A percentile compares a stretch with the other conserved stretches of the same genome.
phyloP scores from a whole-genome alignment of 2,888 invertebrate genomes.

The Pilophorus perplexus region DNA sequence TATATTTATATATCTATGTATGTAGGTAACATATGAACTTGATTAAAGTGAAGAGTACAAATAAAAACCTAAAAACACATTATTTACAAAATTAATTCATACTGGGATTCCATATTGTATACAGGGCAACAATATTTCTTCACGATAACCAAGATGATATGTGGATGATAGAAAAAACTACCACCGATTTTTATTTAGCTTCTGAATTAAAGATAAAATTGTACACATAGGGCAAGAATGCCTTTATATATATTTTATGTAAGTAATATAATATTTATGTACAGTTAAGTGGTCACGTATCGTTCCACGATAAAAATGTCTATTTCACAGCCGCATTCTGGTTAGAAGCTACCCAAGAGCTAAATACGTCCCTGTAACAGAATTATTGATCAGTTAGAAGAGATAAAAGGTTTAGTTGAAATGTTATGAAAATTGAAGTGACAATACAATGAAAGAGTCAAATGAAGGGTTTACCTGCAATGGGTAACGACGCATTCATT shows the following conservation, averaged over 20 bases:
- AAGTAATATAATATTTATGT: slow-evolving; percentile 27
- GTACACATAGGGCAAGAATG: slow-evolving; percentile 39
- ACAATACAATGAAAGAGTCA: not conserved
- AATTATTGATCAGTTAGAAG: slow-evolving; percentile 3
- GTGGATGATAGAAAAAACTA: slow-evolving; percentile 42
- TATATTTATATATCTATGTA: slow-evolving; percentile 36
- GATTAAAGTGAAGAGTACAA: slow-evolving; percentile 45
- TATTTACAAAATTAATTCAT: slow-evolving; percentile 35
- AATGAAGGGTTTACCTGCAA: slow-evolving; percentile 86
- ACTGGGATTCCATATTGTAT: slow-evolving; percentile 21
- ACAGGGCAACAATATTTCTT: slow-evolving; percentile 36
- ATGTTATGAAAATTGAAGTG: not conserved
- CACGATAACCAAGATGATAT: slow-evolving; percentile 46
- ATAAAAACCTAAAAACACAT: not conserved
- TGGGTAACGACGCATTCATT: slow-evolving; percentile 95
- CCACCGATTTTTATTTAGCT: slow-evolving; percentile 41
- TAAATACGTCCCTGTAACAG: slow-evolving; percentile 77
- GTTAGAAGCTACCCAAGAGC: slow-evolving; percentile 83
- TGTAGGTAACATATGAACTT: slow-evolving; percentile 44
- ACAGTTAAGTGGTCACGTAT: slow-evolving; percentile 29
- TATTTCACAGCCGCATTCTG: slow-evolving; percentile 80
- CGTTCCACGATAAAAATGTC: slow-evolving; percentile 49
- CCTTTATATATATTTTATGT: slow-evolving; percentile 15
- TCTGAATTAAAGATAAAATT: slow-evolving; percentile 41
- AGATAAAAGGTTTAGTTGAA: not conserved